These are phyloP conservation scores for Myripristis murdjan DNA, from an alignment of 2,797 vertebrate genomes.

Conservation along the genomic window DNA sequence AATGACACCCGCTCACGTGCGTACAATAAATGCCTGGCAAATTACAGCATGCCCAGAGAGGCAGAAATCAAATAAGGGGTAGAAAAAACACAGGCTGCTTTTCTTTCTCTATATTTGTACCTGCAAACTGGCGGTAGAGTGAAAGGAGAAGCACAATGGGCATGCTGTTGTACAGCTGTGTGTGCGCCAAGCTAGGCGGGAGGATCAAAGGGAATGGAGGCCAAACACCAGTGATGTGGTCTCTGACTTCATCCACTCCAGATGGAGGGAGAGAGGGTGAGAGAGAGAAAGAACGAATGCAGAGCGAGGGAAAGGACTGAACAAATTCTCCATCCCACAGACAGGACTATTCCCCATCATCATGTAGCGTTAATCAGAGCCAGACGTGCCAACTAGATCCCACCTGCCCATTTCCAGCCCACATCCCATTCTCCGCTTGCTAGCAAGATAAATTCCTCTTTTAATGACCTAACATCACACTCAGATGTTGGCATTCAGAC, in stretches of 20 bases:
- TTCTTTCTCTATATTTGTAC: conserved; percentile 65
- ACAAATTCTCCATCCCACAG: conserved; percentile 65
- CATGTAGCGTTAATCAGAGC: conserved; percentile 88
- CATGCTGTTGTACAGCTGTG: conserved; percentile 73
- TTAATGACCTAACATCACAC: conserved; percentile 78
- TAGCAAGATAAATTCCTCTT: conserved; percentile 77
- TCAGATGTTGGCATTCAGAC: conserved; percentile 34
- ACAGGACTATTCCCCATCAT: conserved; percentile 50
- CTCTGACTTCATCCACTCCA: conserved; percentile 93
- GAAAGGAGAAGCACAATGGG: conserved; percentile 64
- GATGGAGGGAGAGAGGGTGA: conserved; percentile 83
- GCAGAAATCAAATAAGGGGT: conserved; percentile 68
- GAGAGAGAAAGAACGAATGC: conserved; percentile 23
- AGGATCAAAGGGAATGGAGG: conserved; percentile 92
- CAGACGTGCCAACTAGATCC: conserved; percentile 78
- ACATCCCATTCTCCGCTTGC: conserved; percentile 83
- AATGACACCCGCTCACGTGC: conserved; percentile 75
- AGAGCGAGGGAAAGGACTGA: conserved; percentile 62
- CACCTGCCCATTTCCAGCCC: conserved; percentile 62
- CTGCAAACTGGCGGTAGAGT: conserved; percentile 56
- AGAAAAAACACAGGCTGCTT: conserved; percentile 61
- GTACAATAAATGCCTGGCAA: conserved; percentile 76
- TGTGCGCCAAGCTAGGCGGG: conserved; percentile 79
- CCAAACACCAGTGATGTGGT: conserved; percentile 94
- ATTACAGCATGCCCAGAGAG: conserved; percentile 73